Base-by-base conservation (phyloP, 1,140 invertebrate species). In the Gonatopus flavifemur region DNA sequence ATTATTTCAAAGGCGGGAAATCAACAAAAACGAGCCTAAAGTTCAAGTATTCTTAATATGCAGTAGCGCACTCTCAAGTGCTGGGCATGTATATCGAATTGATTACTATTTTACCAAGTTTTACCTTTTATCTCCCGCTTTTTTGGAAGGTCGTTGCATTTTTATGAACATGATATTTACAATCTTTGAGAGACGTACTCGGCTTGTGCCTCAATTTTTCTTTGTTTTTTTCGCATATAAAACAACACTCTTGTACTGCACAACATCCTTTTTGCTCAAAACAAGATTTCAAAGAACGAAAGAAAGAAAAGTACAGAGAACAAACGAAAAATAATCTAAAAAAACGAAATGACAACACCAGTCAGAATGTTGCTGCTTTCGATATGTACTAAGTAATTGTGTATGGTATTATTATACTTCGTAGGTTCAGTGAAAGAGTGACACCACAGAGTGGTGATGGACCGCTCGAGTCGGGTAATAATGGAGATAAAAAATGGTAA, bases 341-440 rank as follows among this genome's bases (percentile, higher is more conserved):
- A n/a, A n/a, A n/a, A n/a, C n/a, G n/a, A n/a, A n/a, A n/a, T n/a
- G n/a, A n/a, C n/a, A n/a, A n/a, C n/a, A n/a, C n/a, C n/a, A n/a
- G n/a, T n/a, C n/a, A n/a, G n/a, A n/a, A n/a, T n/a, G n/a, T n/a
- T n/a, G 46, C 49, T 42, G 38, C 22, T 37, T 39, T 55, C 43
- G 35, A 55, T 41, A 32, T 61, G 16, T 21, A 37, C 41, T 44
- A 50, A 16, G 47, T 72, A 66, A 74, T 72, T 68, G 64, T 71
- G 66, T 70, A 72, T 66, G 68, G 67, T 71, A 63, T 72, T 65
- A 59, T 74, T 69, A 61, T 74, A 72, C 71, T 77, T 72, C 72
- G 69, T 75, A 77, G 74, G 74, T 77, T 77, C 74, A 75, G 74
- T 75, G 70, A 74, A 72, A 72, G 69, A 59, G 72, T 71, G 72